Base-by-base conservation (phyloP, 1,140 invertebrate genomes). In the Pseudomyrmex dendroicus region DNA sequence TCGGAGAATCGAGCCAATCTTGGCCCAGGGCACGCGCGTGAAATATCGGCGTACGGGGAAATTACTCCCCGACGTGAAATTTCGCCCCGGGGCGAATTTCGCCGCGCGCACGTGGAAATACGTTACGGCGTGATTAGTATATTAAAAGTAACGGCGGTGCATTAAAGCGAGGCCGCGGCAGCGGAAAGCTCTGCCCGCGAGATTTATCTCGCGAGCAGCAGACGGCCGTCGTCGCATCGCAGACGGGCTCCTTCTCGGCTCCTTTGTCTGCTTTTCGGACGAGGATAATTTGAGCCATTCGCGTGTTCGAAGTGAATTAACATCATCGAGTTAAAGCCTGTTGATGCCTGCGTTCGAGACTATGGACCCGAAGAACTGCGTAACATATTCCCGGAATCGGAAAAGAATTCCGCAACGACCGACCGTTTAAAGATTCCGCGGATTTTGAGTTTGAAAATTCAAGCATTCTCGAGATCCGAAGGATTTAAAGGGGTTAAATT, bases 41-140 rank as follows among this genome's bases (percentile, higher is more conserved):
- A 92, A 92, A 92, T 93, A 93, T 91, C 90, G 90, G 88, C 83
- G 90, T 82, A 89, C 85, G 89, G 89, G 90, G 89, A 90, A 91
- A 92, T 91, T 91, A 91, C 76, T 80, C 76, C 76, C 76, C 76
- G 76, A 80, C 76, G 85, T 73, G 86, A 91, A 92, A 93, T 92
- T 92, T 92, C 90, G 90, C 91, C 89, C 90, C 87, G 85, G 88
- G 89, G 91, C 91, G 90, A 87, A 87, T 87, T 87, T 87, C 85
- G 84, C 84, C 73, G 86, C 82, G 73, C 54, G 57, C 86, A 44
- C 50, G 66, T 76, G 84, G 87, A 89, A 90, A 85, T 86, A 86
- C 76, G 83, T 91, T 90, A 88, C 84, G 85, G 84, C 90, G 76
- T 90, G 90, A 92, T 91, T 92, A 92, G 87, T 88, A 89, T 90